These are phyloP conservation scores for Nephrotoma flavescens DNA, from an alignment of 2,888 invertebrate species.

Conservation along the genomic window DNA sequence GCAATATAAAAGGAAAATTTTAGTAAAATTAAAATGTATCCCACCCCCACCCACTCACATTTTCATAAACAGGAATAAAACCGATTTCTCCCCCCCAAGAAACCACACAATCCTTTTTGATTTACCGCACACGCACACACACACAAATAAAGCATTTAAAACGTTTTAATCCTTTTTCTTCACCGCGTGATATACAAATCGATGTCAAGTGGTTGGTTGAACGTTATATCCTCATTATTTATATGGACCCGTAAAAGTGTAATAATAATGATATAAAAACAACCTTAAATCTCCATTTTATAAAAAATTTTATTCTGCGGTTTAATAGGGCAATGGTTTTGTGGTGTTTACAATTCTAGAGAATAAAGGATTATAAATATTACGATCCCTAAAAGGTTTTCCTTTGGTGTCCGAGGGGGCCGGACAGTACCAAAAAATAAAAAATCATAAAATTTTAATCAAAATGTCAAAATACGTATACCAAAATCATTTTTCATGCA, in stretches of 20 bases:
- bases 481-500: background rate
- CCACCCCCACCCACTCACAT: background rate
- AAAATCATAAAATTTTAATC: background rate
- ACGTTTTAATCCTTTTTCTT: background rate
- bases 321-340: too few relatives aligned
- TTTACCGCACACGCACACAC: background rate
- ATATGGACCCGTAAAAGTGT: background rate
- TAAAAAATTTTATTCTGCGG: background rate
- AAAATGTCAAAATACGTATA: background rate
- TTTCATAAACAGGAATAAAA: background rate
- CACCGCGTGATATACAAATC: background rate
- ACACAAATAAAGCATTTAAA: background rate
- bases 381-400: background rate
- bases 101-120: background rate
- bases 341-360: too few relatives aligned
- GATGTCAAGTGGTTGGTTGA: background rate
- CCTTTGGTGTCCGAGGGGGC: background rate
- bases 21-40: background rate
- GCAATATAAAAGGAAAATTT: background rate
- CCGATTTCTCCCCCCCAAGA: background rate
- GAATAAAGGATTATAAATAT: too few relatives aligned
- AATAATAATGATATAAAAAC: background rate
- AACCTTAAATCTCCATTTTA: background rate
- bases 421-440: background rate
- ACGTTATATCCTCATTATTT: background rate